These are phyloP conservation scores for Furcifer pardalis DNA, from an alignment of 2,797 vertebrate genomes.

Conservation along the genomic window DNA sequence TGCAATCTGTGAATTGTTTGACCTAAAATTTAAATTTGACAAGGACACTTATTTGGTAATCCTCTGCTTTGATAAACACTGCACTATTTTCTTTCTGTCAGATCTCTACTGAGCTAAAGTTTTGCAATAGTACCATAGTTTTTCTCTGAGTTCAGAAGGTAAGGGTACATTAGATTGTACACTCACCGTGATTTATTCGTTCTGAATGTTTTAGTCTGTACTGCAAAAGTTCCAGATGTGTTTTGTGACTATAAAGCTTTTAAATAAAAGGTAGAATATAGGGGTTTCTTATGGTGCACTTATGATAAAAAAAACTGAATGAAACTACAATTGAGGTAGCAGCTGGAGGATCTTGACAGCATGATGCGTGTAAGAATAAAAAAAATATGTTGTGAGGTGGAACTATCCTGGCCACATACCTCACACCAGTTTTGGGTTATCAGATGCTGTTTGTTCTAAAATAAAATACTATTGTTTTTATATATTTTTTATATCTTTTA, in stretches of 20 bases:
- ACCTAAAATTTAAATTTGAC: not conserved
- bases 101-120: not conserved
- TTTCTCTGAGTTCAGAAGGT: constrained; percentile 2
- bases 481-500: no score
- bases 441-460: no score
- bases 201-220: not conserved
- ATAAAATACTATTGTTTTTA: no score
- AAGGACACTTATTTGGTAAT: not conserved
- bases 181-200: not conserved
- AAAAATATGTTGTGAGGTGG: no score
- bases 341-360: no score
- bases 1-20: no score
- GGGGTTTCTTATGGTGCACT: not conserved
- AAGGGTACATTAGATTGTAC: not conserved
- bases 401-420: not conserved
- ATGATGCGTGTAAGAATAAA: no score
- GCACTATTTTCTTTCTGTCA: not conserved
- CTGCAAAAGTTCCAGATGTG: not conserved
- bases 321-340: no score
- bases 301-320: not conserved
- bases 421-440: not conserved
- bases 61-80: not conserved
- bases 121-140: not conserved
- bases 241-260: not conserved
- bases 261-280: not conserved